Evolutionary conservation across 2,888 invertebrate genomes (phyloP).

Genomic region (Gryllus longicercus): DNA sequence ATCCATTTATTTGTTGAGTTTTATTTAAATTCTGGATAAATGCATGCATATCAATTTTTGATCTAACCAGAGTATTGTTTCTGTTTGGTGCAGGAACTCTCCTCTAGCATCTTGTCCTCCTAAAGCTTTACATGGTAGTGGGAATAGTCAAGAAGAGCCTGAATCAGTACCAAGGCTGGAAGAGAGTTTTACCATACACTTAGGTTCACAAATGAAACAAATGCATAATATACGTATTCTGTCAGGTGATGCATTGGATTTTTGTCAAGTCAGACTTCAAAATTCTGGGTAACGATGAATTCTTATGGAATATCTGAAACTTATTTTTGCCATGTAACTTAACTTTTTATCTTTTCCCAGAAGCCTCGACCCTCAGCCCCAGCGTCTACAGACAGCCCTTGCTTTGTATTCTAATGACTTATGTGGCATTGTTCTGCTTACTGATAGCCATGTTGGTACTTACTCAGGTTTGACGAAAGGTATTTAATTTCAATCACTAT

Average conservation of each 20-base stretch:
- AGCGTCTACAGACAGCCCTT: slow-evolving; percentile 86
- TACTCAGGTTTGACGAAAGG: slow-evolving; percentile 63
- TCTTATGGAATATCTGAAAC: background rate
- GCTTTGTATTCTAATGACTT: slow-evolving; percentile 90
- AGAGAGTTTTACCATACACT: slow-evolving; percentile 96
- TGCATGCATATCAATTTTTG: no score
- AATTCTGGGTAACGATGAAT: slow-evolving; percentile 32
- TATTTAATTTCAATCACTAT: slow-evolving; percentile 39
- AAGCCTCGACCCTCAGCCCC: slow-evolving; percentile 64
- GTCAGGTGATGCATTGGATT: slow-evolving; percentile 77
- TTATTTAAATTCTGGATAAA: no score
- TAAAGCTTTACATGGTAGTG: slow-evolving; percentile 40
- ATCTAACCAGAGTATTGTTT: background rate
- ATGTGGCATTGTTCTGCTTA: slow-evolving; percentile 80
- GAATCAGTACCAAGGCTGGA: slow-evolving; percentile 58
- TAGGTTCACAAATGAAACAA: slow-evolving; percentile 96
- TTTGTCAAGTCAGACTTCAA: slow-evolving; percentile 52
- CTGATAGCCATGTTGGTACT: slow-evolving; percentile 61
- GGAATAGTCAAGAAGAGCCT: slow-evolving; percentile 42
- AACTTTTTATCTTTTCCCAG: slow-evolving; percentile 29
- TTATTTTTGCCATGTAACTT: background rate
- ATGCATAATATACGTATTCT: slow-evolving; percentile 95
- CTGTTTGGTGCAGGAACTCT: slow-evolving; percentile 45
- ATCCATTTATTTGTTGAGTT: no score
- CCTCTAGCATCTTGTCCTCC: slow-evolving; percentile 47